phyloP scores from a whole-genome alignment of 2,113 vertebrate species.

The Vireo altiloquus region DNA sequence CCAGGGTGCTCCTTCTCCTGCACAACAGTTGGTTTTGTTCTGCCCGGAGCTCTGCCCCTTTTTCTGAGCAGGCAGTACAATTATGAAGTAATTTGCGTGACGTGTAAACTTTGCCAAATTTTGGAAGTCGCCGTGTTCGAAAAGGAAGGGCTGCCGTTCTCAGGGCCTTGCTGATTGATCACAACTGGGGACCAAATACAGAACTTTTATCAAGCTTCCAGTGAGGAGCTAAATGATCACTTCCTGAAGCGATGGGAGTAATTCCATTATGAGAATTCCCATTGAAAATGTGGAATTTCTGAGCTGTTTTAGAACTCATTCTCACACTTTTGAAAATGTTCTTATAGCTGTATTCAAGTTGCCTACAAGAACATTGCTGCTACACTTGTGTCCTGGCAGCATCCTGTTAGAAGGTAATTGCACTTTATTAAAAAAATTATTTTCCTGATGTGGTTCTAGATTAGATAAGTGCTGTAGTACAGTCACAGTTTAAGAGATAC shows the following conservation, averaged over 20 bases:
- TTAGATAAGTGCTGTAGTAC: not conserved
- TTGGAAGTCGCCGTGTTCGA: slow-evolving; percentile 63
- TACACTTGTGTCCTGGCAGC: not conserved
- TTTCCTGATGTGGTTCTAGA: not conserved
- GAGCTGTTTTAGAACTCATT: not conserved
- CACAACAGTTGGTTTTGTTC: not conserved
- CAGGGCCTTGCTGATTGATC: slow-evolving; percentile 66
- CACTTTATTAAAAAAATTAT: not conserved
- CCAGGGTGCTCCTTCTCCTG: not conserved
- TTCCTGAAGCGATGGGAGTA: slow-evolving; percentile 61
- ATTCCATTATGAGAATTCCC: slow-evolving; percentile 70
- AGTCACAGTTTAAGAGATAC: not conserved
- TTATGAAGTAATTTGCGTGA: slow-evolving; percentile 64
- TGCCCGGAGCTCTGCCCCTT: slow-evolving; percentile 25
- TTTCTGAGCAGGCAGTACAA: slow-evolving; percentile 37
- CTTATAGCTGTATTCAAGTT: not conserved
- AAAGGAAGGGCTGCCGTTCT: slow-evolving; percentile 33
- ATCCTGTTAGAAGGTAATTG: not conserved
- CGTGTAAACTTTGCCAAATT: slow-evolving; percentile 64
- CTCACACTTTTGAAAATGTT: not conserved
- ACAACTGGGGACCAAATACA: slow-evolving; percentile 58
- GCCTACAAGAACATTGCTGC: not conserved
- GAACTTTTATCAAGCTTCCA: slow-evolving; percentile 65
- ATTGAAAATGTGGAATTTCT: slow-evolving; percentile 36
- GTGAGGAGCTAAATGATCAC: slow-evolving; percentile 66